Percentiles rank a stretch among this genome's conserved stretches.
Evolutionary conservation across 2,797 vertebrate species (phyloP).

Genomic region (Cossypha dichroa): DNA sequence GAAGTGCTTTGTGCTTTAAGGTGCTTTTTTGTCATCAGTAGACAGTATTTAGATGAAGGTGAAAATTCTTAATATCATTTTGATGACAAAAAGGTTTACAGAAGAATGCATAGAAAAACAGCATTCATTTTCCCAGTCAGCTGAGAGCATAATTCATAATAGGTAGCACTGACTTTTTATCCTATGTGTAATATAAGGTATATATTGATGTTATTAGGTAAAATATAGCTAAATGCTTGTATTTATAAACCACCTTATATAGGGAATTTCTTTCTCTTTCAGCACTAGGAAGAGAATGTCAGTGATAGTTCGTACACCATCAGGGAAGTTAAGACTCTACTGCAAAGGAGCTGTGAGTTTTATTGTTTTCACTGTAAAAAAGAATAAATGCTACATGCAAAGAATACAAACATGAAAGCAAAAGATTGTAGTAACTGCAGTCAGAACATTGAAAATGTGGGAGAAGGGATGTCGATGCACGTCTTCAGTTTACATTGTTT

Average conservation of each 20-base stretch:
- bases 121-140: not conserved
- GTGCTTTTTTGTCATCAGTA: not conserved
- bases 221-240: not conserved
- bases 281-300: constrained; percentile 98
- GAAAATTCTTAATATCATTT: not conserved
- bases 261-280: constrained; percentile 60
- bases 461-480: not conserved
- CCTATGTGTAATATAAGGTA: not conserved
- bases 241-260: not conserved
- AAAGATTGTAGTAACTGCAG: not conserved
- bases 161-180: not conserved
- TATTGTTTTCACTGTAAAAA: constrained; percentile 13
- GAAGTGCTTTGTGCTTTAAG: not conserved
- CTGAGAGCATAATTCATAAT: not conserved
- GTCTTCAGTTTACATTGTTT: not conserved
- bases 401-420: not conserved
- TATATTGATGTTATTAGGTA: not conserved
- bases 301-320: constrained; percentile 95
- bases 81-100: not conserved
- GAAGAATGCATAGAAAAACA: not conserved
- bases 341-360: constrained; percentile 99
- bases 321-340: constrained; percentile 96
- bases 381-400: not conserved
- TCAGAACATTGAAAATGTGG: not conserved
- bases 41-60: not conserved